Evolutionary conservation across 2,888 invertebrate species (phyloP).

Genomic region (Apodemia zela): DNA sequence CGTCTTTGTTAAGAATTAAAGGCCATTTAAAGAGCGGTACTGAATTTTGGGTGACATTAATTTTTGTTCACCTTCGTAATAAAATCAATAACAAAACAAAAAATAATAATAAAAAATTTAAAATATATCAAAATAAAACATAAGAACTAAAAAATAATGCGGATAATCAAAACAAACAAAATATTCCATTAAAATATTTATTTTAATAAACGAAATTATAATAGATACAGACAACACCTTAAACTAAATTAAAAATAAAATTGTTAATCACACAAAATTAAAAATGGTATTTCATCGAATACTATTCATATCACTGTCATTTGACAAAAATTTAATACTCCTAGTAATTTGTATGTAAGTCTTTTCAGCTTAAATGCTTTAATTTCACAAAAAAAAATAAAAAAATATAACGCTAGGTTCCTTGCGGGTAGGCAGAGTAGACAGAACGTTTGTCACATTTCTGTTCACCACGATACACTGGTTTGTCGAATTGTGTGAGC

Average conservation of each 20-base stretch:
- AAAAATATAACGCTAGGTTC: too few relatives aligned
- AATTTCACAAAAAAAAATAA: too few relatives aligned
- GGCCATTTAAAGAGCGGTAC: too few relatives aligned
- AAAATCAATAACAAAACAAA: too few relatives aligned
- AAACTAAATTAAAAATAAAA: slow-evolving; percentile 15
- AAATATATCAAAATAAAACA: background rate
- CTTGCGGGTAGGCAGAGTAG: too few relatives aligned
- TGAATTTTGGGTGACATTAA: too few relatives aligned
- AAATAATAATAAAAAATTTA: too few relatives aligned
- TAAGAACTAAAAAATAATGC: slow-evolving; percentile 36
- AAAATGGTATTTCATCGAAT: slow-evolving; percentile 26
- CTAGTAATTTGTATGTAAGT: background rate
- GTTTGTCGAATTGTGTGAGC: too few relatives aligned
- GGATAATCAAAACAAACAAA: slow-evolving; percentile 29
- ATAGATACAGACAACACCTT: slow-evolving; percentile 25
- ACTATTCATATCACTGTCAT: slow-evolving; percentile 21
- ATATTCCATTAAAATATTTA: slow-evolving; percentile 18
- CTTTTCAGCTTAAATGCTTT: background rate
- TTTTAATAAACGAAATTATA: slow-evolving; percentile 24
- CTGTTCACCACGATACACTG: too few relatives aligned
- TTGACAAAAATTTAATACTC: slow-evolving; percentile 24
- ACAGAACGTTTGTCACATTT: too few relatives aligned
- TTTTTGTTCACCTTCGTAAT: too few relatives aligned
- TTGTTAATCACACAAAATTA: slow-evolving; percentile 16
- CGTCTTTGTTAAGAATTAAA: too few relatives aligned